Base-by-base conservation (phyloP, 1,140 invertebrate genomes). In the Agrilus planipennis region DNA sequence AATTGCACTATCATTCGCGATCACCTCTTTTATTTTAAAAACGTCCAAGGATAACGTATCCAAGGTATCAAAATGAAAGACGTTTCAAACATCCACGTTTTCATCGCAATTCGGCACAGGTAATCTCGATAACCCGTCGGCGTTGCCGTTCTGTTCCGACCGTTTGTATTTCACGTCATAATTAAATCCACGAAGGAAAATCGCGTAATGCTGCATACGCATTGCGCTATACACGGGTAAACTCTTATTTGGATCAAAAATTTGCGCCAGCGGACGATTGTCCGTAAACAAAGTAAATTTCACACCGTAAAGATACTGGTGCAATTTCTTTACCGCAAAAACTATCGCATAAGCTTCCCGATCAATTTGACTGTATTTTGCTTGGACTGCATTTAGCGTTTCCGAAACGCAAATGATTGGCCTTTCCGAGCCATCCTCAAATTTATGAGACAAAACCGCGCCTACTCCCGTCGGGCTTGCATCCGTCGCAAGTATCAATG, bases 221-320 rank as follows among this genome's bases (percentile, higher is more conserved):
- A 39, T 48, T 4, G 57, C 48, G 10, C 50, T 36, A 25, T 53
- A 41, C n/a, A 38, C 34, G 21, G 60, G 61, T 31, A 62, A 39
- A 12, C 49, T 42, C 42, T 56, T 53, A 10, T 60, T 47, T 21
- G 47, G 32, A 17, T 51, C 49, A 48, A 72, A 70, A 30, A 73
- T 60, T 9, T 47, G 31, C 1, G 64, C 35, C n/a, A 75, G 46
- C 4, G 69, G 68, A 39, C 64, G 55, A 44, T 71, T 63, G 45
- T 75, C 71, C 1, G 67, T 69, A 25, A 53, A 42, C 11, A 72
- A 42, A 5, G 51, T 53, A 55, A 75, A 76, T 12, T 54, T 32
- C 12, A 57, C 44, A 20, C 72, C 71, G 48, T 57, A 64, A 3
- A 78, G 34, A 48, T 67, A 76, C 22, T 68, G 47, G 21, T 70